Base-by-base conservation (phyloP, 2,113 vertebrate genomes). In the Brachyistius frenatus region DNA sequence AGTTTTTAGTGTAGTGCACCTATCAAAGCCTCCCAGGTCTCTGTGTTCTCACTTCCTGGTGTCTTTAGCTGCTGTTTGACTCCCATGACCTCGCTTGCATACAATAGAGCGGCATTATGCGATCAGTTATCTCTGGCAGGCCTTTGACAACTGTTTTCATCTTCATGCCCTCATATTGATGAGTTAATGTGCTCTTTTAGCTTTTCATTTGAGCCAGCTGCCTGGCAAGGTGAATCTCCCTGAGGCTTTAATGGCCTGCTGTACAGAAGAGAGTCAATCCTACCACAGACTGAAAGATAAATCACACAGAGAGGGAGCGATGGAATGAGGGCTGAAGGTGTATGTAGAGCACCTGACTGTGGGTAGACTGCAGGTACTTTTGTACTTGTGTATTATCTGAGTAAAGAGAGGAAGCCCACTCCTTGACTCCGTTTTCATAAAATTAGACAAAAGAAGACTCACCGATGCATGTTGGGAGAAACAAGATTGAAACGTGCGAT, bases 111-210 rank as follows among this genome's bases (percentile, higher is more conserved):
- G 0, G 87, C 85, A 86, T 91, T 89, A 86, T 88, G 87, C 58
- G 77, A 93, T 94, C 92, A 73, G 81, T 94, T 93, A 93, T 93
- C 84, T 91, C 86, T 90, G 90, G 79, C 92, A 86, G 82, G 86
- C 78, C 75, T 89, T 88, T 94, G 92, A 93, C 92, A 93, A 91
- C 89, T 91, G 85, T 94, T 94, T 94, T 93, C 92, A 92, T 94
- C 92, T 94, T 90, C 80, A 77, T 93, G 91, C 84, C 89, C 83
- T 91, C 91, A 90, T 89, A 91, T 94, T 92, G 91, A 94, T 92
- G 94, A 93, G 87, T 93, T 93, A 93, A 93, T 94, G 94, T 90
- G 91, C 91, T 94, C 93, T 88, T 91, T 93, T 93, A 93, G 92
- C 90, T 93, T 94, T 93, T 94, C 93, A 94, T 94, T 92, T 94